Evolutionary conservation across 2,113 vertebrate species (phyloP).

Genomic region (Apus apus): DNA sequence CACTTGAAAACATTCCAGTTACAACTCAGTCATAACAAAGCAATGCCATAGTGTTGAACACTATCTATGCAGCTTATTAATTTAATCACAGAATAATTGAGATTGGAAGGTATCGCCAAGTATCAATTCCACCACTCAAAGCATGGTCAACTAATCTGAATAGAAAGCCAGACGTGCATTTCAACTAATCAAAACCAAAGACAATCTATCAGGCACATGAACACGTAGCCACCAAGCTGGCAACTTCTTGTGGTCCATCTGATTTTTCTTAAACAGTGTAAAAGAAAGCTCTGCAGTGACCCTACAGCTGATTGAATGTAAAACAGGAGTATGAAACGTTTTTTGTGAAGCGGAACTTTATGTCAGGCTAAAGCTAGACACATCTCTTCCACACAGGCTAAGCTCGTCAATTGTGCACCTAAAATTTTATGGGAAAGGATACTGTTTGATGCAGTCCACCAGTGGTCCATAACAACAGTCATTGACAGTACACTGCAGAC

Average conservation of each 20-base stretch:
- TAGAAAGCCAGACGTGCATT: constrained; percentile 35
- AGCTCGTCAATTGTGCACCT: constrained; percentile 91
- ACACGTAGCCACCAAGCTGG: constrained; percentile 45
- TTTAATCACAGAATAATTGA: background rate
- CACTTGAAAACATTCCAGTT: background rate
- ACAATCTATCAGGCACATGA: constrained; percentile 31
- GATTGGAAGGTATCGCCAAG: background rate
- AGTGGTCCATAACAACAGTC: constrained; percentile 99
- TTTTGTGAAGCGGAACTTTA: constrained; percentile 92
- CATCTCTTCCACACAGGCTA: constrained; percentile 87
- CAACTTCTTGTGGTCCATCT: constrained; percentile 50
- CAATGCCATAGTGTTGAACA: background rate
- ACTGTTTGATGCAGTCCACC: constrained; percentile 99
- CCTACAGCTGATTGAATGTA: constrained; percentile 75
- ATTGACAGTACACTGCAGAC: constrained; percentile 95
- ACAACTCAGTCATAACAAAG: background rate
- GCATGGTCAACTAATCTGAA: background rate
- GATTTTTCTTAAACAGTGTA: constrained; percentile 50
- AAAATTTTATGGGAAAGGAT: constrained; percentile 99
- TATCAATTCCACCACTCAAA: background rate
- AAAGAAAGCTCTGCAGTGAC: constrained; percentile 67
- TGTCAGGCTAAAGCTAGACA: constrained; percentile 92
- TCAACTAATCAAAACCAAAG: constrained; percentile 54
- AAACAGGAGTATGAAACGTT: constrained; percentile 78
- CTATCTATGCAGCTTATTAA: background rate